Conservation (phyloP, 2,888 invertebrate genomes). For the Sympetrum striolatum region DNA sequence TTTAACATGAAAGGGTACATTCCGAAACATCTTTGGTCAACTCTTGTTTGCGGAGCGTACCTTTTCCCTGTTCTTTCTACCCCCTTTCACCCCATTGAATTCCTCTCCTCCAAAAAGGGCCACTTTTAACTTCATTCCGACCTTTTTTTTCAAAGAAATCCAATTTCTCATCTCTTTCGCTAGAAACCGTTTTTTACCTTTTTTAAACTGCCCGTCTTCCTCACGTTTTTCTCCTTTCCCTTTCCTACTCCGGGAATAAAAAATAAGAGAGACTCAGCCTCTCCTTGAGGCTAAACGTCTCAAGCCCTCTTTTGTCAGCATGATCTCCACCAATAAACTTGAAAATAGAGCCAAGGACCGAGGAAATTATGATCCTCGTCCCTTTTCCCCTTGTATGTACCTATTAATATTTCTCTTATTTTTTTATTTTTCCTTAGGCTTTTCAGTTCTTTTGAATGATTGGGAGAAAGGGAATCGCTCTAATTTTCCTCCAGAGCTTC, state of each 20-base stretch:
- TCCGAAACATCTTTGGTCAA: too few relatives aligned
- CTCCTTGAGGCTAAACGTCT: not conserved
- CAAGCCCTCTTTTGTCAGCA: not conserved
- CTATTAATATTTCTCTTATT: not conserved
- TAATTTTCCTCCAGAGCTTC: not conserved
- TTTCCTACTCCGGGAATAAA: not conserved
- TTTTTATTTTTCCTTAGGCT: not conserved
- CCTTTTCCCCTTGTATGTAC: not conserved
- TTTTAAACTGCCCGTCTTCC: not conserved
- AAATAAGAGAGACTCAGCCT: not conserved
- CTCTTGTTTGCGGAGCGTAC: too few relatives aligned
- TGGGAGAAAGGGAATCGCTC: not conserved
- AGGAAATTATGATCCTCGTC: not conserved
- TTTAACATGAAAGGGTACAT: too few relatives aligned
- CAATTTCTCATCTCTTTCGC: conserved; percentile 25
- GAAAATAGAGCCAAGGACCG: not conserved
- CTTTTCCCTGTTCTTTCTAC: too few relatives aligned
- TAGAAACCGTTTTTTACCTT: not conserved
- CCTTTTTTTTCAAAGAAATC: conserved; percentile 17
- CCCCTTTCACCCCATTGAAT: too few relatives aligned
- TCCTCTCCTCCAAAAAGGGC: not conserved
- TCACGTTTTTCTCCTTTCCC: not conserved
- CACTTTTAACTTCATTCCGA: conserved; percentile 40
- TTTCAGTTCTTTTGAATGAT: not conserved
- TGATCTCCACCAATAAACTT: not conserved